A percentile compares a stretch with the other conserved stretches of the same genome.
These are phyloP conservation scores for Colletes collaris DNA, from an alignment of 2,888 invertebrate genomes.

Conservation along the genomic window DNA sequence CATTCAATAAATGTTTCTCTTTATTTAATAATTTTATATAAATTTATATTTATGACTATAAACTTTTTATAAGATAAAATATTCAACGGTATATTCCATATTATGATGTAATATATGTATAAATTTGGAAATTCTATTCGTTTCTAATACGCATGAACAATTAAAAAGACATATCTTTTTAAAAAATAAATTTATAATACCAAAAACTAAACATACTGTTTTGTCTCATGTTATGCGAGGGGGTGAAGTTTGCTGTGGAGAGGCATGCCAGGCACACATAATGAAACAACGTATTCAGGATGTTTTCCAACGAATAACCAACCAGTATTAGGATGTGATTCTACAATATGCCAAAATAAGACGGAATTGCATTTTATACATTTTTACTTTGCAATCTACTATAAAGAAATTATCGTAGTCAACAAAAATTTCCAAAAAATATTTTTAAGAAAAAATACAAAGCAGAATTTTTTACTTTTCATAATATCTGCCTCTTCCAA, in stretches of 20 bases:
- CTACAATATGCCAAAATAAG: too few species aligned
- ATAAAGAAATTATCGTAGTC: too few species aligned
- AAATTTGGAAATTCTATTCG: slow-evolving; percentile 16
- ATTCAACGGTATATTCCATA: too few species aligned
- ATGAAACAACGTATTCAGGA: slow-evolving; percentile 19
- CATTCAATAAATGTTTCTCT: slow-evolving; percentile 23
- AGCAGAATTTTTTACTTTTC: too few species aligned
- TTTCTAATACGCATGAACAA: slow-evolving; percentile 30
- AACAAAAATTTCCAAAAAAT: too few species aligned
- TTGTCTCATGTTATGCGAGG: slow-evolving; percentile 70
- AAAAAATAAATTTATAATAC: slow-evolving; percentile 32
- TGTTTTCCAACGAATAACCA: too few species aligned
- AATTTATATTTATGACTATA: slow-evolving; percentile 8
- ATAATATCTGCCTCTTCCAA: too few species aligned
- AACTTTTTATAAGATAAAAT: slow-evolving; percentile 6
- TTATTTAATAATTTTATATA: slow-evolving; percentile 4
- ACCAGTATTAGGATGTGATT: too few species aligned
- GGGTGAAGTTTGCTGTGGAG: slow-evolving; percentile 81
- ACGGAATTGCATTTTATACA: too few species aligned
- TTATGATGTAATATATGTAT: slow-evolving; percentile 12
- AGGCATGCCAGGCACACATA: slow-evolving; percentile 69
- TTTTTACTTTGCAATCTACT: too few species aligned
- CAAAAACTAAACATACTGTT: slow-evolving; percentile 41
- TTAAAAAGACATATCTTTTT: slow-evolving; percentile 14
- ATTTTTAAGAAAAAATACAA: too few species aligned